These are phyloP conservation scores for Gonatopus flavifemur DNA, from an alignment of 1,140 invertebrate species.

Conservation along the genomic window DNA sequence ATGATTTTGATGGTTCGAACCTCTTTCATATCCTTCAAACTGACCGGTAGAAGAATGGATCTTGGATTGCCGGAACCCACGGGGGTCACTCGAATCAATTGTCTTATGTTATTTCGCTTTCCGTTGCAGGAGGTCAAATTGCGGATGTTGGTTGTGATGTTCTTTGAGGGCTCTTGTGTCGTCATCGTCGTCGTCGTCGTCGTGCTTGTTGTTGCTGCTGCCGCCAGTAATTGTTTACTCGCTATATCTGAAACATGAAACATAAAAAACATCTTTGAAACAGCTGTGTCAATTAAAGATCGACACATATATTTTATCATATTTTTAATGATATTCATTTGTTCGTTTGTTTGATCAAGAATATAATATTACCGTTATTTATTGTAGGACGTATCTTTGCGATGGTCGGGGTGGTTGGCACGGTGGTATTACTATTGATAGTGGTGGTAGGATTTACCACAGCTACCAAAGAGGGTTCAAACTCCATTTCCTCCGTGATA, in stretches of 20 bases:
- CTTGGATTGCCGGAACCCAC: conserved; percentile 60
- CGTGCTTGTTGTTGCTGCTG: too few species aligned
- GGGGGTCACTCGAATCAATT: conserved; percentile 50
- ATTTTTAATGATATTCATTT: neutral
- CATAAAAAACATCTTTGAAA: too few species aligned
- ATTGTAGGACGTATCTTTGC: conserved; percentile 6
- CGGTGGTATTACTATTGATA: neutral
- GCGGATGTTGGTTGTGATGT: conserved; percentile 33
- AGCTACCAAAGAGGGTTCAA: conserved; percentile 36
- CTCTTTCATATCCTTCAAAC: conserved; percentile 69
- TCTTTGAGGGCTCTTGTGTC: conserved; percentile 24
- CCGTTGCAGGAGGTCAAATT: conserved; percentile 36
- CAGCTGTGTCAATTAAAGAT: neutral
- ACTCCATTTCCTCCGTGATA: conserved; percentile 37
- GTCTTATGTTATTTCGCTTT: conserved; percentile 43
- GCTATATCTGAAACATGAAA: conserved; percentile 9
- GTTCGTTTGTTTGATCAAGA: neutral
- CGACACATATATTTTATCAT: neutral
- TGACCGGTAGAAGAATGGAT: conserved; percentile 69
- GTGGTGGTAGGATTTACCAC: conserved; percentile 36
- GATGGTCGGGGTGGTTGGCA: conserved; percentile 2
- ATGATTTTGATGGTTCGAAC: conserved; percentile 73
- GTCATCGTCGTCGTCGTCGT: too few species aligned
- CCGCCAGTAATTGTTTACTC: too few species aligned
- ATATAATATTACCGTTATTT: conserved; percentile 17